phyloP scores from a whole-genome alignment of 2,888 invertebrate genomes.

The Pristionchus fissidentatus region DNA sequence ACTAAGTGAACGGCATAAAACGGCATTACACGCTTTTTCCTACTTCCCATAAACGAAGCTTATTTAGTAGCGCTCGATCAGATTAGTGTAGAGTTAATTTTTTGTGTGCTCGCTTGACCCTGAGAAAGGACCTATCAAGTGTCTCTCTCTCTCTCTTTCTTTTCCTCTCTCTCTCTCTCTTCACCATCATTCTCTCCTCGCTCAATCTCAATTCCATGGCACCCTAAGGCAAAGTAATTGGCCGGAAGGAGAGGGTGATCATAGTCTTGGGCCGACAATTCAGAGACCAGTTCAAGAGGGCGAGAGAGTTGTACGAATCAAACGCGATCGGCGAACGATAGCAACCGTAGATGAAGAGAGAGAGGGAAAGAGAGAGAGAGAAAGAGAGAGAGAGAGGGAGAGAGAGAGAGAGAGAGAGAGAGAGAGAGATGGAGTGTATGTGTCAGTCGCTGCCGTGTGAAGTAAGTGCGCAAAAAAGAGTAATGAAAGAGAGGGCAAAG shows the following conservation, averaged over 20 bases:
- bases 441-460: conserved; percentile 29
- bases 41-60: conserved; percentile 26
- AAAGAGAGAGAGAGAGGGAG: neutral
- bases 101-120: conserved; percentile 5
- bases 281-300: conserved; percentile 28
- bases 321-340: conserved; percentile 11
- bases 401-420: conserved; percentile 1
- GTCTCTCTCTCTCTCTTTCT: neutral
- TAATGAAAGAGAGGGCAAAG: neutral
- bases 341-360: neutral
- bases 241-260: conserved; percentile 19
- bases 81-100: neutral
- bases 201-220: neutral
- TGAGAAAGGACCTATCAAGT: conserved; percentile 31
- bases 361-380: neutral
- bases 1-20: conserved; percentile 25
- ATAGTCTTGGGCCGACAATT: conserved; percentile 12
- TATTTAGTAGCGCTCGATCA: conserved; percentile 25
- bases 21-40: neutral
- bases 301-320: conserved; percentile 14
- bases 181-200: conserved; percentile 6
- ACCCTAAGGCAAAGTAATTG: conserved; percentile 43
- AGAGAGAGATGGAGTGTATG: too few relatives aligned
- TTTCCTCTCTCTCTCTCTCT: conserved; percentile 29
- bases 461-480: conserved; percentile 24